phyloP scores from a whole-genome alignment of 2,888 invertebrate genomes.

The Mythimna vitellina region DNA sequence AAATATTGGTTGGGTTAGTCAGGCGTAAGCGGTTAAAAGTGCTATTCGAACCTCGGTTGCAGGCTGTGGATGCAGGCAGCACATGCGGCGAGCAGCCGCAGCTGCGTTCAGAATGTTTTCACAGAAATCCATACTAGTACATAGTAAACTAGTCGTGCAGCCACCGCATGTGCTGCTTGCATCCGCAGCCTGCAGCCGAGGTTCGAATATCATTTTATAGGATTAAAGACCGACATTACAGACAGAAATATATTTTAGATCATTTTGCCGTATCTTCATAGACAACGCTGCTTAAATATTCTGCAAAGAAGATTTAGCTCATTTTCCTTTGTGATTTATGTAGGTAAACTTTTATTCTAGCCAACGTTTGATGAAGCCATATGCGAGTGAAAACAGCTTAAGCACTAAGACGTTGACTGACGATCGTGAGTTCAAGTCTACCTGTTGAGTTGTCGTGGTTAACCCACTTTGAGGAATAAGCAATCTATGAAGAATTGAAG shows the following conservation, averaged over 20 bases:
- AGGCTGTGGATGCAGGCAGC: too few relatives aligned
- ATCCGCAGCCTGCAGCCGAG: too few relatives aligned
- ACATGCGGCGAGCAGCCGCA: too few relatives aligned
- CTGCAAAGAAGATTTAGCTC: not conserved
- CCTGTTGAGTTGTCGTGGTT: slow-evolving; percentile 35
- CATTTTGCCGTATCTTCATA: not conserved
- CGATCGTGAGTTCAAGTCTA: slow-evolving; percentile 18
- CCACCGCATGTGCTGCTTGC: too few relatives aligned
- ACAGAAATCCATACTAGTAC: too few relatives aligned
- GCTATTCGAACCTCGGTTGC: too few relatives aligned
- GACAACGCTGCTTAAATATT: not conserved
- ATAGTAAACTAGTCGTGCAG: too few relatives aligned
- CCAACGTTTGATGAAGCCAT: slow-evolving; percentile 43
- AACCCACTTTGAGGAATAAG: slow-evolving; percentile 8
- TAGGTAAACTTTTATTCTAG: not conserved
- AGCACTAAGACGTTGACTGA: slow-evolving; percentile 31
- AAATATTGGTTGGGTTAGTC: too few relatives aligned
- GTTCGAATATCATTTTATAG: too few relatives aligned
- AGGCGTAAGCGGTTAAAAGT: too few relatives aligned
- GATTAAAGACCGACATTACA: not conserved
- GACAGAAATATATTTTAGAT: not conserved
- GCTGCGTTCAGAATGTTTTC: too few relatives aligned
- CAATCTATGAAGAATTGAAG: not conserved
- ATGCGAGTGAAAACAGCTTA: slow-evolving; percentile 31
- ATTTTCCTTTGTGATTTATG: slow-evolving; percentile 9